Percentiles rank a stretch among this genome's conserved stretches.
These are phyloP conservation scores for Odontomachus brunneus DNA, from an alignment of 1,140 invertebrate genomes.

Conservation along the genomic window DNA sequence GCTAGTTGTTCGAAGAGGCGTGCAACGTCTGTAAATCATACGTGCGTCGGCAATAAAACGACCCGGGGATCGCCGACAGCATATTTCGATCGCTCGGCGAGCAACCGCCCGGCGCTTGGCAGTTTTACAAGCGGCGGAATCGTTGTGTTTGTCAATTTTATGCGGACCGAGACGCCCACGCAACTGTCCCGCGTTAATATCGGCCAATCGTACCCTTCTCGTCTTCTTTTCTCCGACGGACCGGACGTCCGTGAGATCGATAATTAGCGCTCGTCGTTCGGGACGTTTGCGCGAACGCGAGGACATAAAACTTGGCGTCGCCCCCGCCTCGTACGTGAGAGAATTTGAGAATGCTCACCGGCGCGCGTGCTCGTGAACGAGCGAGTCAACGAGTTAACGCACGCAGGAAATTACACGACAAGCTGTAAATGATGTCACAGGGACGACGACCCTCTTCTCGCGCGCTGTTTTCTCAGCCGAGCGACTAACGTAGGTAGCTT, in stretches of 20 bases:
- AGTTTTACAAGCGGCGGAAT: slow-evolving; percentile 39
- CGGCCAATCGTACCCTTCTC: not conserved
- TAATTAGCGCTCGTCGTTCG: not conserved
- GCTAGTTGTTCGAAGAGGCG: slow-evolving; percentile 38
- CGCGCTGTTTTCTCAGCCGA: slow-evolving; percentile 1
- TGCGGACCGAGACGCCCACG: slow-evolving; percentile 5
- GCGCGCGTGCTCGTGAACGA: not conserved
- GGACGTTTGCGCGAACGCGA: not conserved
- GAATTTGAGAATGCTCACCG: not conserved
- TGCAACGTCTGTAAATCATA: slow-evolving; percentile 49
- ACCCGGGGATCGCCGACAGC: not conserved
- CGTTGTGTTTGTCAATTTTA: slow-evolving; percentile 46
- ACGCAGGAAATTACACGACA: not conserved
- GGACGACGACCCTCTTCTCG: not conserved
- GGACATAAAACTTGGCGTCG: not conserved
- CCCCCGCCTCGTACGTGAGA: too few species aligned
- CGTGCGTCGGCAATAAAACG: slow-evolving; percentile 39
- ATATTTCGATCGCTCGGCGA: slow-evolving; percentile 34
- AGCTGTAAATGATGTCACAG: not conserved
- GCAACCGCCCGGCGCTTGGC: slow-evolving; percentile 33
- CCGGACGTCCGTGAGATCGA: not conserved
- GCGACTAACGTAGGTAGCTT: not conserved
- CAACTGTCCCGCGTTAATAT: slow-evolving; percentile 31
- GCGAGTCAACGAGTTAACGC: not conserved
- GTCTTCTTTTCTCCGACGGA: too few species aligned